These are phyloP conservation scores for Dicrurus megarhynchus DNA, from an alignment of 2,113 vertebrate genomes.

Conservation along the genomic window DNA sequence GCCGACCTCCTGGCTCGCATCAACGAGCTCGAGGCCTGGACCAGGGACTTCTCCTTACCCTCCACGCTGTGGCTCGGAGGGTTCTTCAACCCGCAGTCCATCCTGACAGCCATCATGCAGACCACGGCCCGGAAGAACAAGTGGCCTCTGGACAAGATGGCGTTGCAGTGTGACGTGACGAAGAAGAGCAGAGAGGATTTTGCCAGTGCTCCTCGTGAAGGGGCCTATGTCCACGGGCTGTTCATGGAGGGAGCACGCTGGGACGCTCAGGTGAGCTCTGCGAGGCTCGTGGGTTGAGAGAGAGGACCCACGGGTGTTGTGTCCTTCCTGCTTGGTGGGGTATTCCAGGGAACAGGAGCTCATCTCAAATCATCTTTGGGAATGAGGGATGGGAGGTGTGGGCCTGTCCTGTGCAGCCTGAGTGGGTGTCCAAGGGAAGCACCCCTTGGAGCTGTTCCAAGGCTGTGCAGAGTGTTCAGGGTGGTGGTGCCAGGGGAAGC, in stretches of 20 bases:
- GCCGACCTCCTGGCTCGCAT: slow-evolving; percentile 85
- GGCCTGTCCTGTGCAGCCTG: not conserved
- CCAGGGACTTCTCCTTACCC: slow-evolving; percentile 84
- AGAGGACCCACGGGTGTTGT: not conserved
- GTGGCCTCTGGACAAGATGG: slow-evolving; percentile 93
- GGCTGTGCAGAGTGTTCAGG: too few species aligned
- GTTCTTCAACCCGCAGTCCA: slow-evolving; percentile 94
- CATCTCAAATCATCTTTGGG: not conserved
- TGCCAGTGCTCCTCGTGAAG: slow-evolving; percentile 84
- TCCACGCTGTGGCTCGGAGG: slow-evolving; percentile 87
- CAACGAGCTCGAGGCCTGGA: slow-evolving; percentile 89
- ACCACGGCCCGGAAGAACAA: slow-evolving; percentile 83
- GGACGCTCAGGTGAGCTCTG: slow-evolving; percentile 84
- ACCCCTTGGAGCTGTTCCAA: not conserved
- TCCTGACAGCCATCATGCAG: slow-evolving; percentile 96
- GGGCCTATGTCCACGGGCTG: slow-evolving; percentile 86
- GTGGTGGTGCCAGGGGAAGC: not conserved
- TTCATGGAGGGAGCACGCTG: slow-evolving; percentile 94
- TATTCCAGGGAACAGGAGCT: not conserved
- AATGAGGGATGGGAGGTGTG: not conserved
- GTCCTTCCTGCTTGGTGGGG: not conserved
- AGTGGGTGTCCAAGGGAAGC: not conserved
- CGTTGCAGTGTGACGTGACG: slow-evolving; percentile 89
- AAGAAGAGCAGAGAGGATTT: slow-evolving; percentile 90
- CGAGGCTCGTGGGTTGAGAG: not conserved